A percentile compares a stretch with the other conserved stretches of the same genome.
These are phyloP conservation scores for Lethrus apterus DNA, from an alignment of 1,140 invertebrate species.

Conservation along the genomic window DNA sequence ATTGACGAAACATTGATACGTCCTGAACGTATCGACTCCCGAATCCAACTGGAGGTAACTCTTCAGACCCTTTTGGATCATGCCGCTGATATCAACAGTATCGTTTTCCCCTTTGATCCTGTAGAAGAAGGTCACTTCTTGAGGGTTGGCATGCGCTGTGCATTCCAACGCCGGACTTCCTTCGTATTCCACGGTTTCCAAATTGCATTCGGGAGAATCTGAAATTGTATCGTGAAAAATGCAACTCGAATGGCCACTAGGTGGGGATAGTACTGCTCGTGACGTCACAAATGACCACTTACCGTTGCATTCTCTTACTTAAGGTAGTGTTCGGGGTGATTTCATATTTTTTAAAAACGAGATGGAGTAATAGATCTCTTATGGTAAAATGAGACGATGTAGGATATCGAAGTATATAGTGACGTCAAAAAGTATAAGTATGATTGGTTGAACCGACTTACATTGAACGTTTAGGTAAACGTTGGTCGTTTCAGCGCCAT, in stretches of 20 bases:
- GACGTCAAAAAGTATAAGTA: too few relatives aligned
- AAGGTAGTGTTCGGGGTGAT: too few relatives aligned
- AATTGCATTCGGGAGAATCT: constrained; percentile 80
- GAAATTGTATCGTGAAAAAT: too few relatives aligned
- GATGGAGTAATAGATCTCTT: too few relatives aligned
- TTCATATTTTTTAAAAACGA: too few relatives aligned
- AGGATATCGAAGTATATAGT: too few relatives aligned
- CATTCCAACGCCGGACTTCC: constrained; percentile 72
- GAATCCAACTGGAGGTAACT: constrained; percentile 61
- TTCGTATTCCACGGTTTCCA: constrained; percentile 62
- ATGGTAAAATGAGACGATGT: too few relatives aligned
- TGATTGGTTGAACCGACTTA: too few relatives aligned
- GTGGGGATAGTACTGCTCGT: too few relatives aligned
- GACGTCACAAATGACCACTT: too few relatives aligned
- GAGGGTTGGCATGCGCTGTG: constrained; percentile 71
- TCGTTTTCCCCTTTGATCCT: constrained; percentile 76
- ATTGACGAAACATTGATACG: constrained; percentile 76
- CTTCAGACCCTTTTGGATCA: constrained; percentile 45
- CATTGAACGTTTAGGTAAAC: constrained; percentile 71
- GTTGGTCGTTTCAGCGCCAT: constrained; percentile 58
- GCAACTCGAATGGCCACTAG: too few relatives aligned
- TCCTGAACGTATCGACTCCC: constrained; percentile 59
- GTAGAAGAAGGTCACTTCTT: constrained; percentile 76
- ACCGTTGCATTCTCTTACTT: too few relatives aligned
- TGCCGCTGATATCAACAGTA: constrained; percentile 49